A percentile compares a stretch with the other conserved stretches of the same genome.
phyloP scores from a whole-genome alignment of 2,888 invertebrate genomes.

The Caenorhabditis imperialis region DNA sequence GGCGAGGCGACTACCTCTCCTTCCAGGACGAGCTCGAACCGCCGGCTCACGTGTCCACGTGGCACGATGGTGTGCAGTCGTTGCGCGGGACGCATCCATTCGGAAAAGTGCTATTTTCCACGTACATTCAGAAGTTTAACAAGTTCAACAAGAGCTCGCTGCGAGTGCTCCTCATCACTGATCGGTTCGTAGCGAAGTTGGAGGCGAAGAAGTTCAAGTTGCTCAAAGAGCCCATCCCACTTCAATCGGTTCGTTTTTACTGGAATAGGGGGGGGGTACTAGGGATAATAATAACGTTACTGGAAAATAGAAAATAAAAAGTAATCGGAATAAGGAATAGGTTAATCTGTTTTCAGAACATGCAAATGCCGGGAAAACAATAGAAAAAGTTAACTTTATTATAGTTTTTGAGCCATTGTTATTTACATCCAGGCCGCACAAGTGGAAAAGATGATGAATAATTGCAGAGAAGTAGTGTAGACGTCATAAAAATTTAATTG shows the following conservation, averaged over 20 bases:
- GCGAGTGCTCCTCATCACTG: conserved; percentile 79
- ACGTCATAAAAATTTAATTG: too few relatives aligned
- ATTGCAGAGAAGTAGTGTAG: too few relatives aligned
- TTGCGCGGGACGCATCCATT: conserved; percentile 64
- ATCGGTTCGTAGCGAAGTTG: conserved; percentile 80
- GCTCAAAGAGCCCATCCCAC: conserved; percentile 78
- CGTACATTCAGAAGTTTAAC: conserved; percentile 79
- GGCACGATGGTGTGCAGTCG: conserved; percentile 58
- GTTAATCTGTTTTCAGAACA: too few relatives aligned
- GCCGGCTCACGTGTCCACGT: conserved; percentile 43
- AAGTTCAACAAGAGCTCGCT: conserved; percentile 79
- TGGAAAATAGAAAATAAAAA: too few relatives aligned
- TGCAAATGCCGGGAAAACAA: too few relatives aligned
- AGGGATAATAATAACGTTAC: too few relatives aligned
- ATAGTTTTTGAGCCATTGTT: neutral
- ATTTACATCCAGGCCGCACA: too few relatives aligned
- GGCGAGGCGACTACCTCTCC: conserved; percentile 89
- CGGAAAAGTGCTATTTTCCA: conserved; percentile 67
- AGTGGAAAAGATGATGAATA: too few relatives aligned
- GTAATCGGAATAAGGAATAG: too few relatives aligned
- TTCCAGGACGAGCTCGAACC: conserved; percentile 58
- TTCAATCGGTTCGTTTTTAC: conserved; percentile 63
- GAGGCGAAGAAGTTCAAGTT: conserved; percentile 80
- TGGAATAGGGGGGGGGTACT: too few relatives aligned
- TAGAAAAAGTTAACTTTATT: too few relatives aligned